Evolutionary conservation across 1,140 invertebrate genomes (phyloP).

Genomic region (Lucilia sericata): DNA sequence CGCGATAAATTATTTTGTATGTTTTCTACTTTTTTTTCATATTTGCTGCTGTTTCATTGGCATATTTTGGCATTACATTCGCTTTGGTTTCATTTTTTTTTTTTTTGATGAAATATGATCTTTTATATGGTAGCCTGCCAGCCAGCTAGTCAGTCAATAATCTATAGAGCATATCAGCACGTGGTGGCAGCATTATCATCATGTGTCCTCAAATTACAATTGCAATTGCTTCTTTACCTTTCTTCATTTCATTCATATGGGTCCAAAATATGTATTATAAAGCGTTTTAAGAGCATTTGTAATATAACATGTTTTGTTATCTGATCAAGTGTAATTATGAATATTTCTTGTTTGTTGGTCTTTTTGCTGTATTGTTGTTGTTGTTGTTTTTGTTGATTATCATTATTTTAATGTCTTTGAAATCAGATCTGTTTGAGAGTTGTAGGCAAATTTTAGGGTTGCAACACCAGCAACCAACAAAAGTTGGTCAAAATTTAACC

Average conservation of each 20-base stretch:
- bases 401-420: neutral
- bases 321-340: conserved; percentile 67
- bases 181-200: conserved; percentile 49
- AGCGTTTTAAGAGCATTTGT: conserved; percentile 13
- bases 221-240: conserved; percentile 45
- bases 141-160: conserved; percentile 48
- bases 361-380: conserved; percentile 45
- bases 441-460: conserved; percentile 10
- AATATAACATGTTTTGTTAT: conserved; percentile 51
- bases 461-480: neutral
- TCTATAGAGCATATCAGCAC: conserved; percentile 51
- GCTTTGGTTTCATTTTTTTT: neutral
- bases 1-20: conserved; percentile 58
- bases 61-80: neutral
- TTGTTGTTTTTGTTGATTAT: neutral
- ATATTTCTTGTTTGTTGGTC: conserved; percentile 43
- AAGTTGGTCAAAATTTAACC: conserved; percentile 24
- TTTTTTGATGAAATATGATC: conserved; percentile 15
- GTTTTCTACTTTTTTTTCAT: conserved; percentile 28
- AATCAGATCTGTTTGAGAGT: neutral
- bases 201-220: conserved; percentile 58
- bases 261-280: neutral
- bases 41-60: neutral
- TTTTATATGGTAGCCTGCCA: conserved; percentile 52
- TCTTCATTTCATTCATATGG: neutral